A percentile compares a stretch with the other conserved stretches of the same genome.
Evolutionary conservation across 1,140 invertebrate species (phyloP).

Genomic region (Probaryconus sp.): DNA sequence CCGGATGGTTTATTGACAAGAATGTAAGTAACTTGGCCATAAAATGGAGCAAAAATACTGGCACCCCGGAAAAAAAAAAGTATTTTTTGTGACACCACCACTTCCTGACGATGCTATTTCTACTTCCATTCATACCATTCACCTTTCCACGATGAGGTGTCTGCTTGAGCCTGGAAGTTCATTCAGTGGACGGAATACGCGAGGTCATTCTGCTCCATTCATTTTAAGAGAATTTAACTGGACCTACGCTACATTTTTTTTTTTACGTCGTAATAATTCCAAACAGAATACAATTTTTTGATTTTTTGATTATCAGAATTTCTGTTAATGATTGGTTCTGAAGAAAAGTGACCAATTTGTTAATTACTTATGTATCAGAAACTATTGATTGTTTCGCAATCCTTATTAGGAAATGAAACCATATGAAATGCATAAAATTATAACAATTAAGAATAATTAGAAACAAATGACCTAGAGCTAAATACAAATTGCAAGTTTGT

Average conservation of each 20-base stretch:
- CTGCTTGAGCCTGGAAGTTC: conserved; percentile 58
- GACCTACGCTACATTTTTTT: too few species aligned
- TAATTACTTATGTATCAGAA: too few species aligned
- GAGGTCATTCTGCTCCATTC: conserved; percentile 66
- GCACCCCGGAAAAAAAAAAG: too few species aligned
- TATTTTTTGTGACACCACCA: conserved; percentile 69
- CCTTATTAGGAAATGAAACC: conserved; percentile 14
- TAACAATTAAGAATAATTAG: conserved; percentile 41
- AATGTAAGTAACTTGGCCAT: too few species aligned
- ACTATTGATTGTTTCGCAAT: conserved; percentile 15
- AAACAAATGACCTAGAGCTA: conserved; percentile 38
- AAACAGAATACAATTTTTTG: too few species aligned
- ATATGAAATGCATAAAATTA: conserved; percentile 24
- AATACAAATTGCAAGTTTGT: conserved; percentile 17
- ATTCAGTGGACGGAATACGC: conserved; percentile 61
- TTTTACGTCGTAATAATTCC: too few species aligned
- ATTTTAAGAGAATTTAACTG: too few species aligned
- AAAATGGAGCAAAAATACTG: too few species aligned
- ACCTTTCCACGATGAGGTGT: conserved; percentile 31
- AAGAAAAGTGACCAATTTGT: too few species aligned
- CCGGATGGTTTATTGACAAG: too few species aligned
- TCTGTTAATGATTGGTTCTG: too few species aligned
- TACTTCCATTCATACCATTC: conserved; percentile 69
- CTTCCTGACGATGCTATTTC: conserved; percentile 70
- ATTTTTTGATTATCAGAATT: too few species aligned